phyloP scores from a whole-genome alignment of 2,113 vertebrate species.

The Prionailurus bengalensis region DNA sequence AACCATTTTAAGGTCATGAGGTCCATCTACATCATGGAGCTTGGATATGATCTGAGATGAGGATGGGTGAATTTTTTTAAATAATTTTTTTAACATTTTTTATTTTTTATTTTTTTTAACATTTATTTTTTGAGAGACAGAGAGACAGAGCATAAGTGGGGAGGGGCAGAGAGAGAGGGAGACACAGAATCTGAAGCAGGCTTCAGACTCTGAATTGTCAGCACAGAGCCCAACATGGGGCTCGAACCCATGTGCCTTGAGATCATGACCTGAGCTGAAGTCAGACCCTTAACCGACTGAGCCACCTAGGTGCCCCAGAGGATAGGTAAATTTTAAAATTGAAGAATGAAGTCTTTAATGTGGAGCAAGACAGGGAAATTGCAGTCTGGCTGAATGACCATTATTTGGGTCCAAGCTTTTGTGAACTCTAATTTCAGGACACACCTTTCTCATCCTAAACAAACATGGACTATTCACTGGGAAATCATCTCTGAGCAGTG shows the following conservation, averaged over 20 bases:
- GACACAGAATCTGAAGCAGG: too few species aligned
- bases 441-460: slow-evolving; percentile 64
- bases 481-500: slow-evolving; percentile 3
- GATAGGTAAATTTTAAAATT: not conserved
- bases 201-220: too few species aligned
- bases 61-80: not conserved
- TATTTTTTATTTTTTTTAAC: too few species aligned
- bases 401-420: slow-evolving; percentile 18
- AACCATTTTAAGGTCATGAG: not conserved
- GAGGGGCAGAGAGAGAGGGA: too few species aligned
- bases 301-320: too few species aligned
- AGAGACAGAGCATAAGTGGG: too few species aligned
- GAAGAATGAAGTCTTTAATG: not conserved
- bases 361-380: not conserved
- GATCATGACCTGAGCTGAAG: too few species aligned
- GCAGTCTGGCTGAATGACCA: slow-evolving; percentile 19
- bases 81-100: too few species aligned
- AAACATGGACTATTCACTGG: not conserved
- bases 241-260: too few species aligned
- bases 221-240: too few species aligned
- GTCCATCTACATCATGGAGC: not conserved
- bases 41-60: not conserved
- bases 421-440: slow-evolving; percentile 64
- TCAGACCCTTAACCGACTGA: too few species aligned
- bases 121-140: too few species aligned